Evolutionary conservation across 2,888 invertebrate genomes (phyloP), one percentile per base, ranked within the genome.

Genomic region (Oeneis ivallda): DNA sequence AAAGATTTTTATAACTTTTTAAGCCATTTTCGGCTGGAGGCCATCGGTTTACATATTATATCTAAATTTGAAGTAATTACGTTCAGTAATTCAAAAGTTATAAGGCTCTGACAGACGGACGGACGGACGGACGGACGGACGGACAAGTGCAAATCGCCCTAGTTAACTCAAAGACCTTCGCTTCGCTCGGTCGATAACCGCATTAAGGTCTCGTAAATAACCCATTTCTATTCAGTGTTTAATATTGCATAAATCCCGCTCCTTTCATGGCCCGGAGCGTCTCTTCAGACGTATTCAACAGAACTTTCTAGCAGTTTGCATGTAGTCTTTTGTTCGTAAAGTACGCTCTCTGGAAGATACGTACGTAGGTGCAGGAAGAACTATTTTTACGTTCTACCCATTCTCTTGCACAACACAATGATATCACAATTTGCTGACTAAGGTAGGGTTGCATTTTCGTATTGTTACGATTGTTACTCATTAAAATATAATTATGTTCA

Each of bases 251-350:
- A 61, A 62, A 43, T 68, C 71, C 64, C 75, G 77, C 76, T 64
- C 53, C 67, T 76, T 77, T 77, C 70, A 72, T 73, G 75, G 81
- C 80, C 73, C 68, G 65, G 73, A 70, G 67, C 63, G 57, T 70
- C 68, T 62, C 73, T 73, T 74, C 74, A 75, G 73, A 72, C 74
- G 71, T 74, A 75, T 76, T 73, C 73, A 71, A 70, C 67, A 73
- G 72, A 76, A 76, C 75, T 76, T 63, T 26, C 62, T 69, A 58
- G 74, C 74, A 76, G 78, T 76, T 77, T 79, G 76, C 78, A 76
- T 72, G 78, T 79, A 76, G 79, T 75, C 85, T 83, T 85, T 86
- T 85, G 85, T 85, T 81, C 74, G 74, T 67, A 69, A 80, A 84
- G 84, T 83, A 81, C 81, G 63, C 65, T 62, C 71, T 63, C 49